A percentile compares a stretch with the other conserved stretches of the same genome.
phyloP scores from a whole-genome alignment of 1,140 invertebrate genomes.

The Papilio glaucus region DNA sequence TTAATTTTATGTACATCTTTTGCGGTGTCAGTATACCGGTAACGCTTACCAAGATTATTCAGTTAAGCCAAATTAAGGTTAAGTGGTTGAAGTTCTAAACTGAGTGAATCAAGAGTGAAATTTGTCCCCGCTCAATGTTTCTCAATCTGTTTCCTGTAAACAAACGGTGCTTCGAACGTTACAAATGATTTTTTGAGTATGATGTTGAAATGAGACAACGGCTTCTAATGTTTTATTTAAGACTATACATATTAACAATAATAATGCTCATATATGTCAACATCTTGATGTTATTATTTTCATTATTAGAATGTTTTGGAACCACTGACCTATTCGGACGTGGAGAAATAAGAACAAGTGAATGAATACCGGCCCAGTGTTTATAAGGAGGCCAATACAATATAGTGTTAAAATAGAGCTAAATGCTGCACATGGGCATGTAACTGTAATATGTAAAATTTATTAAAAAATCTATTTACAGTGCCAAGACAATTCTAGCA shows the following conservation, averaged over 20 bases:
- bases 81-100: constrained; percentile 8
- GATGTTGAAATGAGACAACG: too few species aligned
- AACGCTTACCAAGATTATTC: background rate
- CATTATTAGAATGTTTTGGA: background rate
- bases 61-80: constrained; percentile 1
- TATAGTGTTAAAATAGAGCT: constrained; percentile 1
- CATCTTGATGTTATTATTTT: background rate
- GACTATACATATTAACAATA: background rate
- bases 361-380: background rate
- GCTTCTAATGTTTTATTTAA: background rate
- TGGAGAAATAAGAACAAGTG: background rate
- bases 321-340: background rate
- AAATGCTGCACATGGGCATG: constrained; percentile 1
- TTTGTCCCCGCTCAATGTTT: background rate
- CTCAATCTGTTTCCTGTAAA: background rate
- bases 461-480: constrained; percentile 22
- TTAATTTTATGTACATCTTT: too few species aligned
- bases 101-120: background rate
- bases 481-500: constrained; percentile 14
- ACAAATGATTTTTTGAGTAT: too few species aligned
- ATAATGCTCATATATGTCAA: background rate
- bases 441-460: background rate
- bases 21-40: too few species aligned
- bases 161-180: background rate
- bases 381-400: background rate